Conservation (phyloP, 2,888 invertebrate genomes). For the Diaprepes abbreviatus region DNA sequence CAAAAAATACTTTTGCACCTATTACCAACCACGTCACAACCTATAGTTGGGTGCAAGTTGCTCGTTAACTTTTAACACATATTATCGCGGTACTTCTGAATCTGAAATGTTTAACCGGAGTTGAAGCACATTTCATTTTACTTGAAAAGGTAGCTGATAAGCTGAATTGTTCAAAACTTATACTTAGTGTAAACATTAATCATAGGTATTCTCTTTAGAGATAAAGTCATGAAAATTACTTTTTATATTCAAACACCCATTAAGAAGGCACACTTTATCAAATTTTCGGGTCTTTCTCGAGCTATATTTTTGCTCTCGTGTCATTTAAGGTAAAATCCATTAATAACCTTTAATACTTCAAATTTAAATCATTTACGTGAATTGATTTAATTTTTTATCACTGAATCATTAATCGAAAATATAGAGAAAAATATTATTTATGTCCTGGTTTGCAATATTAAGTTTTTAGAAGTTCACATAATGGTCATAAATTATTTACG, state of each 20-base stretch:
- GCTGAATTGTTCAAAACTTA: no score
- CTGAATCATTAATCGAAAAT: not conserved
- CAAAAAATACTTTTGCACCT: no score
- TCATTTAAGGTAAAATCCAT: constrained; percentile 5
- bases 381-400: constrained; percentile 2
- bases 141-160: no score
- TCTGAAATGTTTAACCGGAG: no score
- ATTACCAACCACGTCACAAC: no score
- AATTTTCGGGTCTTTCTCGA: not conserved
- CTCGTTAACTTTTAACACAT: no score
- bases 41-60: no score
- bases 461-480: not conserved
- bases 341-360: not conserved
- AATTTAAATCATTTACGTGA: not conserved
- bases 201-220: not conserved
- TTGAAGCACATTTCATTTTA: no score
- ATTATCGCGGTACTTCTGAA: no score
- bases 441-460: not conserved
- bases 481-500: constrained; percentile 3
- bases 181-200: constrained; percentile 1
- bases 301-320: not conserved
- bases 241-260: not conserved
- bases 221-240: not conserved
- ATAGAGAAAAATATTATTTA: not conserved
- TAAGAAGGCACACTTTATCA: not conserved